Evolutionary conservation across 2,797 vertebrate species (phyloP), one percentile per base, ranked within the genome.

Genomic region (Chiloscyllium punctatum): DNA sequence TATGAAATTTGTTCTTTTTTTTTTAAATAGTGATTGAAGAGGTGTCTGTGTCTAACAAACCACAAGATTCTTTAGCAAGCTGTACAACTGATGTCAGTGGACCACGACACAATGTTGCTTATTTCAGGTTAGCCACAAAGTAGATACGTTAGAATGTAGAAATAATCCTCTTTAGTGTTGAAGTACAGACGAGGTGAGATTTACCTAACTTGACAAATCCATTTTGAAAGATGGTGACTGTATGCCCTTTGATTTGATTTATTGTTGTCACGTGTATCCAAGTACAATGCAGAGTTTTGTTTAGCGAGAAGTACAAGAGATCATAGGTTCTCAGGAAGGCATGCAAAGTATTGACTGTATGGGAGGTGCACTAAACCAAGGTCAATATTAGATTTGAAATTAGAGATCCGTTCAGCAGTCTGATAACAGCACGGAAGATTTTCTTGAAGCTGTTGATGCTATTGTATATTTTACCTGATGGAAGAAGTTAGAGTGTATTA

Each of bases 71-170:
- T 92, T 69, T 37, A 27, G 66, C 30, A 74, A 51, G 69, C 69
- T 74, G 27, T 30, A 25, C 42, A 71, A 21, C 15, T 30, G 42
- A 53, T 53, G 27, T 51, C 68, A 94, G 15, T 5, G 92, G 68
- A 74, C 27, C 42, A 51, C 48, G 53, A 6, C 69, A 94, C 9
- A 69, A 74, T 72, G 69, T 94, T 48, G 37, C 69, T 27, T 74
- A 94, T 53, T 94, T 94, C 94, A 94, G 94, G 94, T 94, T 1
- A 27, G 86, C 23, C 86, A 88, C 51, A 53, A 57, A 51, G 27
- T 62, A 27, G 25, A 33, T 16, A n/a, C 11, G 0, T 15, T 33
- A 51, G 42, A 42, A 74, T 94, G 13, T 0, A 94, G 94, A 7
- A 33, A 53, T 42, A 53, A 53, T 62, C 7, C 25, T 62, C 8